Evolutionary conservation across 2,113 vertebrate genomes (phyloP), one percentile per base, ranked within the genome.

Genomic region (Phaetusa simplex): DNA sequence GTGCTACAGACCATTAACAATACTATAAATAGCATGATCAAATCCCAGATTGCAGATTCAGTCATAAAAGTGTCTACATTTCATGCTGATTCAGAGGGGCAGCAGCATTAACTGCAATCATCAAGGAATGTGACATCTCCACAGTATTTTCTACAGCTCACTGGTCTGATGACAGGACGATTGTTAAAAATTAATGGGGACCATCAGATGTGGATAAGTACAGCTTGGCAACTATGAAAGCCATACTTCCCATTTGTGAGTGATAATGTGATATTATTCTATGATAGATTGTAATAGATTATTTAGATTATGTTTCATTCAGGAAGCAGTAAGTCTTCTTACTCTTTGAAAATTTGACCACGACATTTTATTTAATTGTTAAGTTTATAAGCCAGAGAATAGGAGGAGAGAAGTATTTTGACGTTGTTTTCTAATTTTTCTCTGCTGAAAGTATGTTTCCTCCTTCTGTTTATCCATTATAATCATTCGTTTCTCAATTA

Each of bases 131-230:
- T 92, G 74, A 94, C 85, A 53, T 86, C 67, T 90, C 90, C 74
- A 83, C 71, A 66, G 78, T 69, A 83, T 80, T 97, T 93, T 93
- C 82, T 92, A 73, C 92, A 95, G 93, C 74, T 96, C 93, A 83
- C 67, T 73, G 76, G 29, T 86, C 82, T 77, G 49, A 32, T 93
- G 93, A 93, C 85, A 93, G 79, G 74, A 77, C 24, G 3, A 90
- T 93, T 92, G 92, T 43, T 86, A 97, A 92, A 96, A 96, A 94
- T 94, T 92, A 96, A 94, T 92, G 79, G 78, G 38, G 52, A 94
- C 36, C 62, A 90, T 94, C 70, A 80, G 58, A 88, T 53, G 24
- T 80, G 67, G 34, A 12, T 96, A 96, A 93, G 70, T 94, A 94
- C 62, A 85, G 43, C 36, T 65, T 82, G 56, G 70, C 58, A 94